Evolutionary conservation across 2,797 vertebrate species (phyloP).

Genomic region (Amblyraja radiata): DNA sequence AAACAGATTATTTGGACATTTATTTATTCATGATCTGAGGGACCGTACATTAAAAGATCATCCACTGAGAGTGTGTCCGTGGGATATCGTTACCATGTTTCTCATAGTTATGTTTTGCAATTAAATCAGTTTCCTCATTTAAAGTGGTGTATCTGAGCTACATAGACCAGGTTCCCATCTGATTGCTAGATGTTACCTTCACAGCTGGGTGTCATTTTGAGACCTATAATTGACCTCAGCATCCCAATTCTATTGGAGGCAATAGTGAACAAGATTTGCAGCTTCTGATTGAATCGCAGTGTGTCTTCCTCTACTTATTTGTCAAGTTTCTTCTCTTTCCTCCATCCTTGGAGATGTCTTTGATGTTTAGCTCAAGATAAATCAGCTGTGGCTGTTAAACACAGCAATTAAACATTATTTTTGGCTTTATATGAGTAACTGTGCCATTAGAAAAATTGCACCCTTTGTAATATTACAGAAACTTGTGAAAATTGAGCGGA

Average conservation of each 20-base stretch:
- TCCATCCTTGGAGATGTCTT: not conserved
- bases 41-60: not conserved
- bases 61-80: not conserved
- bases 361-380: not conserved
- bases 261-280: too few relatives aligned
- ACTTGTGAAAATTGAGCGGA: not conserved
- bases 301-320: not conserved
- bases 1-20: not conserved
- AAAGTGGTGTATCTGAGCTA: not conserved
- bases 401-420: not conserved
- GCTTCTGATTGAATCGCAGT: not conserved
- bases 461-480: not conserved
- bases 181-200: not conserved
- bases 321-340: not conserved
- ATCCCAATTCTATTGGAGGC: too few relatives aligned
- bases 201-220: not conserved
- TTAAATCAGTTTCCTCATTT: conserved; percentile 10
- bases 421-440: not conserved
- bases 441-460: not conserved
- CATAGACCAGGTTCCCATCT: not conserved
- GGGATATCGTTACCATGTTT: not conserved
- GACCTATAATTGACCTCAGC: not conserved
- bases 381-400: not conserved
- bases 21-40: not conserved
- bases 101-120: not conserved